phyloP scores from a whole-genome alignment of 2,888 invertebrate genomes.

The Amphiduros pacificus region DNA sequence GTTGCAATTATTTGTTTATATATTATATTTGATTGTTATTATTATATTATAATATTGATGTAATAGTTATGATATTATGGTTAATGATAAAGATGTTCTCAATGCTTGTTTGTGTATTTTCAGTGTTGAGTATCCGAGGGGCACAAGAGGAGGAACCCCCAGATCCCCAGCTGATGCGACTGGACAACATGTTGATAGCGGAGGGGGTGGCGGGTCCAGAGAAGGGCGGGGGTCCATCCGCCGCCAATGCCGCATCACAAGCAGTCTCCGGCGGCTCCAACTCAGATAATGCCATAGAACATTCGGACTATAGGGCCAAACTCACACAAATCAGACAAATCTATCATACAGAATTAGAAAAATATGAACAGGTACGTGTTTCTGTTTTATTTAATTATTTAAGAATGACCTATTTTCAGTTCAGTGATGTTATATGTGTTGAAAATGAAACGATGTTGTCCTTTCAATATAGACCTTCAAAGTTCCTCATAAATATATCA shows the following conservation, averaged over 20 bases:
- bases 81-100: no score
- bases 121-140: slow-evolving; percentile 90
- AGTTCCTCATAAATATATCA: no score
- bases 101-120: slow-evolving; percentile 29
- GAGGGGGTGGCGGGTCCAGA: slow-evolving; percentile 72
- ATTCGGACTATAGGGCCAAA: slow-evolving; percentile 98
- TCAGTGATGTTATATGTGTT: no score
- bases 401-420: no score
- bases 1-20: no score
- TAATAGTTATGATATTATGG: no score
- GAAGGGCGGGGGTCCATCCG: slow-evolving; percentile 56
- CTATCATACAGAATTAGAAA: slow-evolving; percentile 98
- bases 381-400: no score
- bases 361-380: slow-evolving; percentile 82
- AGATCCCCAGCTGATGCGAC: slow-evolving; percentile 95
- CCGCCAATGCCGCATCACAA: slow-evolving; percentile 50
- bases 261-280: slow-evolving; percentile 63
- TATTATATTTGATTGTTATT: no score
- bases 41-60: no score
- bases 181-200: slow-evolving; percentile 97
- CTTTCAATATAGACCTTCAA: no score
- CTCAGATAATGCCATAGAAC: slow-evolving; percentile 75
- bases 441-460: no score
- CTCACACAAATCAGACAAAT: slow-evolving; percentile 97
- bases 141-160: slow-evolving; percentile 98